Evolutionary conservation across 1,140 invertebrate genomes (phyloP), one percentile per base, ranked within the genome.

Genomic region (Pteromalus puparum): DNA sequence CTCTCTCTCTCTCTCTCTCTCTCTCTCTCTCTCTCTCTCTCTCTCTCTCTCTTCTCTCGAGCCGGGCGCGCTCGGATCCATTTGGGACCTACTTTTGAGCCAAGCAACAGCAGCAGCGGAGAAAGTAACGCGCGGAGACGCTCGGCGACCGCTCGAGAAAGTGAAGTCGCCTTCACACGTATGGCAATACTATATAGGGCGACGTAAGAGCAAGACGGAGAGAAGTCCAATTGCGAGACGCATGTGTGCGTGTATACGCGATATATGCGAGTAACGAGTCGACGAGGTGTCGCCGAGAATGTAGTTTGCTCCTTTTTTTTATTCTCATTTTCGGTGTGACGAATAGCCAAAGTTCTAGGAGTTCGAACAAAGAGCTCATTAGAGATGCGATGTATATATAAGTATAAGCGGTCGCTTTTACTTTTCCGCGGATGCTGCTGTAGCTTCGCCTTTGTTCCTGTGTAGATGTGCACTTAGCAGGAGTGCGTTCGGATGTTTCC

Each of bases 71-170:
- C 81, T 89, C 88, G 87, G 87, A 87, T 87, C 88, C 90, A 90
- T 92, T 91, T 89, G 89, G 89, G 90, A 90, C 91, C 91, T 92
- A 92, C 91, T 92, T 92, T 91, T 92, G 86, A 65, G 34, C 21
- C 87, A 83, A 88, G 87, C 87, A 88, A 86, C 87, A 34, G 30
- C 30, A 34, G 30, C 30, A 34, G 30, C 72, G 89, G 90, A 91
- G 91, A 92, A 92, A 92, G 91, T 92, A 92, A 85, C 87, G 88
- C 87, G 88, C 87, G 88, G 88, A 87, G 88, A 88, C 88, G 88
- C 87, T 86, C 87, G 88, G 90, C 88, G 89, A 88, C 87, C 89
- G 88, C 87, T 91, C 87, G 91, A 90, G 91, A 92, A 92, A 92
- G 91, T 91, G 91, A 90, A 90, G 88, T 86, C 90, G 88, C 86